Base-by-base conservation (phyloP, 2,113 vertebrate genomes). In the Rhegmatorhina hoffmannsi region DNA sequence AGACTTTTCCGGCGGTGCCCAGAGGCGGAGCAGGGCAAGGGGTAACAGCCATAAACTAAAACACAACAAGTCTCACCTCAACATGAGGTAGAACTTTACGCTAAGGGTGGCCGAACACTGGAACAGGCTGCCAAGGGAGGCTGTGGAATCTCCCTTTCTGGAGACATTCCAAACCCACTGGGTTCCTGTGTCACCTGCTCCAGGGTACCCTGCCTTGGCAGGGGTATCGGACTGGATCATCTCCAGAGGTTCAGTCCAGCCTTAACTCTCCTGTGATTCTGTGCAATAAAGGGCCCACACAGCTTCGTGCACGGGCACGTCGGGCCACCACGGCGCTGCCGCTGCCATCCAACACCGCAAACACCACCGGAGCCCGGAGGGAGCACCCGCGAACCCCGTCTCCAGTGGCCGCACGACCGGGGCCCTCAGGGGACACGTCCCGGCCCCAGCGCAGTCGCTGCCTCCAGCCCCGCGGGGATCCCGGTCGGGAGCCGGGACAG, bases 221-320 rank as follows among this genome's bases (percentile, higher is more conserved):
- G 13, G 3, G 26, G 7, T 10, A 6, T 5, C 25, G 47, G n/a
- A 26, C 20, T 34, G 20, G 29, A 17, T 46, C n/a, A 23, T 24
- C 26, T 16, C 20, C n/a, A 15, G n/a, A 74, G 23, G 13, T 9
- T 8, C 23, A 46, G 59, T 28, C 33, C 33, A 38, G 43, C 33
- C 25, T 28, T 17, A 10, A 13, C 4, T 53, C 24, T 29, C 38
- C n/a, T 23, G 49, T 24, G 23, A 38, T 33, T 58, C 38, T 33
- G 28, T 23, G 55, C 24, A 40, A 18, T 10, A 15, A 38, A 0
- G 23, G 9, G 5, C 4, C 4, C 49, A 9, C 19, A 20, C 0
- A 50, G 19, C 26, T 23, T 11, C 6, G 13, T 0, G 12, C 4
- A 3, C 0, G 6, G 6, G 8, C 2, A 34, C 0, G 15, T 38